phyloP scores from a whole-genome alignment of 2,888 invertebrate species.

The Meloe dianella region DNA sequence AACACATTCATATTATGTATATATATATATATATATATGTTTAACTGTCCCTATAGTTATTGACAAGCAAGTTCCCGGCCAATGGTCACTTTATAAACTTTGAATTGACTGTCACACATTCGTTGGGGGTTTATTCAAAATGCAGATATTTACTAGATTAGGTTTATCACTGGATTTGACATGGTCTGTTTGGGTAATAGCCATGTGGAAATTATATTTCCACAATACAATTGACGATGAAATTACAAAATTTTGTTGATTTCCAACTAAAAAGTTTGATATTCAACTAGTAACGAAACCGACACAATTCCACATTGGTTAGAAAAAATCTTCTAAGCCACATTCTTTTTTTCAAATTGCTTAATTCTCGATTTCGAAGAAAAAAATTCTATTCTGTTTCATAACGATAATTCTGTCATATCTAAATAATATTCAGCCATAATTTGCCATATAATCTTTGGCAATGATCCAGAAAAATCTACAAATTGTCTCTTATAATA shows the following conservation, averaged over 20 bases:
- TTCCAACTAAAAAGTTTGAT: too few species aligned
- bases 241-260: background rate
- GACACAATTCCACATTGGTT: background rate
- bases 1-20: too few species aligned
- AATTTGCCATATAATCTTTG: conserved; percentile 41
- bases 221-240: background rate
- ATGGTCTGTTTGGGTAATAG: conserved; percentile 17
- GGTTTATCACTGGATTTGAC: conserved; percentile 48
- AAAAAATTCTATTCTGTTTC: background rate
- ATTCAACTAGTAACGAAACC: too few species aligned
- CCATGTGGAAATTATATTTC: too few species aligned
- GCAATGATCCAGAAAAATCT: conserved; percentile 18
- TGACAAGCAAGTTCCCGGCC: conserved; percentile 44
- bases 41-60: conserved; percentile 51
- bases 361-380: background rate
- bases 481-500: background rate
- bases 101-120: conserved; percentile 53
- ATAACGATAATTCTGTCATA: conserved; percentile 25
- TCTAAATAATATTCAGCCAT: conserved; percentile 40
- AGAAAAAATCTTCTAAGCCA: background rate
- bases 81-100: conserved; percentile 58
- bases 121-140: conserved; percentile 42
- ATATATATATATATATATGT: conserved; percentile 40
- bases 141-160: conserved; percentile 45
- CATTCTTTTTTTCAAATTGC: background rate